Base-by-base conservation (phyloP, 2,797 vertebrate genomes). In the Molothrus aeneus region DNA sequence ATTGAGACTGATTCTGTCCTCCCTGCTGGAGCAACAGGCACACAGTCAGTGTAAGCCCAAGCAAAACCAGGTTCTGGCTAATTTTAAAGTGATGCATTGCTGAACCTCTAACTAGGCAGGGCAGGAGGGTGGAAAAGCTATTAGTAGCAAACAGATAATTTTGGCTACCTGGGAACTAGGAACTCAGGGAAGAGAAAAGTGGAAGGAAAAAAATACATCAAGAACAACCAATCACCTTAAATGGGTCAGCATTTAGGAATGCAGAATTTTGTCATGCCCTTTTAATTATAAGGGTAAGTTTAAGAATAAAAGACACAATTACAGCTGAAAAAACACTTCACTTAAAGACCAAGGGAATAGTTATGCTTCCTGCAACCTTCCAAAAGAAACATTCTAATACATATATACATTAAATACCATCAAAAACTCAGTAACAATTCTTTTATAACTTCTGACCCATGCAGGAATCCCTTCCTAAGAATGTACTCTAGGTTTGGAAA, bases 251-350 rank as follows among this genome's bases (percentile, higher is more conserved):
- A 32, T 85, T 96, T 69, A 95, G 64, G 73, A 96, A 95, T 90
- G 79, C 57, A 93, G 79, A 89, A 83, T 42, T 53, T 86, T 95
- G 85, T 93, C 79, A 72, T 64, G 92, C 61, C 34, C 79, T 93
- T 95, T 96, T 73, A 83, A 96, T 94, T 94, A 94, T 29, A 81
- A 86, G 34, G n/a, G 26, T 73, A 83, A 92, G 56, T 84, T 92
- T 92, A 90, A 92, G 83, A 93, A 96, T 66, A 90, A 94, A 92
- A 93, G 88, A 91, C 51, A 89, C 48, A 71, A 85, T 84, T 91
- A 69, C 93, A 95, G 91, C 93, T 96, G 94, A 92, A 89, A 97
- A 96, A 95, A 95, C 48, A 95, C 63, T 34, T 80, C 48, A 32
- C 53, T 90, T 79, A 81, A 86, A 96, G 36, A 80, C 31, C 7